A percentile compares a stretch with the other conserved stretches of the same genome.
Conservation (phyloP, 2,113 vertebrate genomes). For the Callopanchax toddi region DNA sequence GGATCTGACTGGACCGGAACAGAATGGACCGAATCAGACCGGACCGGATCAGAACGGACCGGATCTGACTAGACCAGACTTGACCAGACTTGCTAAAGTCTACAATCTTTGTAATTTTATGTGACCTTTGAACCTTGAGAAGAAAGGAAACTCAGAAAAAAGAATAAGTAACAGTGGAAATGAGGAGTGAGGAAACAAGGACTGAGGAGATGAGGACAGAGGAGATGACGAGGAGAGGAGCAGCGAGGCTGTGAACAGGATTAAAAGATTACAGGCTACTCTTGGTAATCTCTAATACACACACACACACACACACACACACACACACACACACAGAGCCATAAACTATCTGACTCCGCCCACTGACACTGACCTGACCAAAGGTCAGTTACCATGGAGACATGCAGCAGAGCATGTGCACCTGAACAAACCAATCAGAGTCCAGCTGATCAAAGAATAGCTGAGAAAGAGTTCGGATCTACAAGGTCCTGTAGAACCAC, state of each 20-base stretch:
- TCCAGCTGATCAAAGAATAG: too few relatives aligned
- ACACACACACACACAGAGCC: slow-evolving; percentile 48
- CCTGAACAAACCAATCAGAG: background rate
- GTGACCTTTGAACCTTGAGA: too few relatives aligned
- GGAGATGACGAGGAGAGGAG: slow-evolving; percentile 1
- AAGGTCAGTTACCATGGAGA: slow-evolving; percentile 13
- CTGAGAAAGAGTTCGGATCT: too few relatives aligned
- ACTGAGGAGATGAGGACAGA: background rate
- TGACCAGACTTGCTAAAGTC: too few relatives aligned
- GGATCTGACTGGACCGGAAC: too few relatives aligned
- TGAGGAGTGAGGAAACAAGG: background rate
- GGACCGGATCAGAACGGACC: too few relatives aligned
- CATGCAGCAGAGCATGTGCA: background rate
- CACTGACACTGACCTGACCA: slow-evolving; percentile 1
- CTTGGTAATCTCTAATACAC: slow-evolving; percentile 63
- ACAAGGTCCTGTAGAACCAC: too few relatives aligned
- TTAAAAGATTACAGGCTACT: slow-evolving; percentile 71
- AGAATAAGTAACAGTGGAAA: too few relatives aligned
- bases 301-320: slow-evolving; percentile 36
- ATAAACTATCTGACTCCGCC: background rate
- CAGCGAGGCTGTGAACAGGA: slow-evolving; percentile 52
- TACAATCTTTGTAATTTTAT: too few relatives aligned
- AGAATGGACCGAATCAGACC: too few relatives aligned
- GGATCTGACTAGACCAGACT: too few relatives aligned
- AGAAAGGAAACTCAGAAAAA: too few relatives aligned